Conservation (phyloP, 2,888 invertebrate genomes). For the Drosophila stalkeri region DNA sequence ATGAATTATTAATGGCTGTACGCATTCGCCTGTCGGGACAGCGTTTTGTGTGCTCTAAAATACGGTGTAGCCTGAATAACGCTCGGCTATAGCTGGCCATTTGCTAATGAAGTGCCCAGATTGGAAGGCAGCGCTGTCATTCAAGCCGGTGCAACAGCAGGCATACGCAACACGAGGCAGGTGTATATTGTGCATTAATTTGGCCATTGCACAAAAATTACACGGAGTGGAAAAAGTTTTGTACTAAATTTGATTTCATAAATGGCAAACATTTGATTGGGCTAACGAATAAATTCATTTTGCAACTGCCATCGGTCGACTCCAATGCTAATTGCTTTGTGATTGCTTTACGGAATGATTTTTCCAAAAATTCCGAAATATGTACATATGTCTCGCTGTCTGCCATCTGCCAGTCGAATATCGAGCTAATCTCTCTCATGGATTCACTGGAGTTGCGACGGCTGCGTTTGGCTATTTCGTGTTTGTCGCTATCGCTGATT, state of each 20-base stretch:
- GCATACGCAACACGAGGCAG: slow-evolving; percentile 29
- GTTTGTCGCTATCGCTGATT: slow-evolving; percentile 63
- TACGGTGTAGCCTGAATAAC: slow-evolving; percentile 3
- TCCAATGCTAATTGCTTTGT: slow-evolving; percentile 45
- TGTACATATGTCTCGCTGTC: slow-evolving; percentile 2
- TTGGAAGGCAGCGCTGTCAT: slow-evolving; percentile 7
- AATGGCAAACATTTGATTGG: slow-evolving; percentile 26
- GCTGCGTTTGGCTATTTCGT: slow-evolving; percentile 48
- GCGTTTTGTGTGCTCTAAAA: slow-evolving; percentile 11
- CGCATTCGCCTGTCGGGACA: slow-evolving; percentile 15
- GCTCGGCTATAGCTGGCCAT: slow-evolving; percentile 11
- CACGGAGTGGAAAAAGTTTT: slow-evolving; percentile 8
- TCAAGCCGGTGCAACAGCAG: slow-evolving; percentile 1
- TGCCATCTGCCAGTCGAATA: neutral
- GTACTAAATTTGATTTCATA: slow-evolving; percentile 10
- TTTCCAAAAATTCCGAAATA: slow-evolving; percentile 14
- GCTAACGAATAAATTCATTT: slow-evolving; percentile 33
- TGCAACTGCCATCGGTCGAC: neutral
- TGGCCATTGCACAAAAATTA: slow-evolving; percentile 24
- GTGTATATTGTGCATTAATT: slow-evolving; percentile 28
- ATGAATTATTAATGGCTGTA: slow-evolving; percentile 44
- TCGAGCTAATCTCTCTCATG: slow-evolving; percentile 1
- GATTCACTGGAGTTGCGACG: neutral
- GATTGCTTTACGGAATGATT: slow-evolving; percentile 33
- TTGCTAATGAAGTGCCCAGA: slow-evolving; percentile 47